Percentiles rank a stretch among this genome's conserved stretches.
Evolutionary conservation across 2,888 invertebrate genomes (phyloP).

Genomic region (Cephonodes hylas): DNA sequence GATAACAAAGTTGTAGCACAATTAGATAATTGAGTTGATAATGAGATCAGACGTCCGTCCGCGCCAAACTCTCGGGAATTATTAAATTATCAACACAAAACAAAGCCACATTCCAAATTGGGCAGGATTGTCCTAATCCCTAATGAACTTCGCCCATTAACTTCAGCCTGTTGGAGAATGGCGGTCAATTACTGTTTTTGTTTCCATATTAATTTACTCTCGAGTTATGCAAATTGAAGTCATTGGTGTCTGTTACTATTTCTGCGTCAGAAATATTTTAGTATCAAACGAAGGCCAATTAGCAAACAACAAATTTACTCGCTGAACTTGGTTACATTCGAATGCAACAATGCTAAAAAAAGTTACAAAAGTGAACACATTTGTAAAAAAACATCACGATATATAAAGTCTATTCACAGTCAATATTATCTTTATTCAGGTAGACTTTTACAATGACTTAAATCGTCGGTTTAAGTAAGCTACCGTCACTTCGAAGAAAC

Average conservation of each 20-base stretch:
- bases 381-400: no score
- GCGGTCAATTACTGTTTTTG: background rate
- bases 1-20: background rate
- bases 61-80: background rate
- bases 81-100: slow-evolving; percentile 5
- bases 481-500: no score
- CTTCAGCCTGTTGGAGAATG: background rate
- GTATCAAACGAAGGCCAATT: no score
- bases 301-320: no score
- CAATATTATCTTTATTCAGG: no score
- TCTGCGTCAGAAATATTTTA: no score
- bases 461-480: no score
- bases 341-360: no score
- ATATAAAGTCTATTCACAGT: no score
- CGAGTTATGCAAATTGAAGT: background rate
- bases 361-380: no score
- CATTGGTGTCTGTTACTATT: background rate
- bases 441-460: no score
- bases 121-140: background rate
- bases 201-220: background rate
- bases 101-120: background rate
- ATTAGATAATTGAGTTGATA: slow-evolving; percentile 2
- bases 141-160: background rate
- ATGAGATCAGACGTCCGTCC: slow-evolving; percentile 5
- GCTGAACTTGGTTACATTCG: no score